Evolutionary conservation across 2,888 invertebrate species (phyloP).

Genomic region (Pterostichus madidus): DNA sequence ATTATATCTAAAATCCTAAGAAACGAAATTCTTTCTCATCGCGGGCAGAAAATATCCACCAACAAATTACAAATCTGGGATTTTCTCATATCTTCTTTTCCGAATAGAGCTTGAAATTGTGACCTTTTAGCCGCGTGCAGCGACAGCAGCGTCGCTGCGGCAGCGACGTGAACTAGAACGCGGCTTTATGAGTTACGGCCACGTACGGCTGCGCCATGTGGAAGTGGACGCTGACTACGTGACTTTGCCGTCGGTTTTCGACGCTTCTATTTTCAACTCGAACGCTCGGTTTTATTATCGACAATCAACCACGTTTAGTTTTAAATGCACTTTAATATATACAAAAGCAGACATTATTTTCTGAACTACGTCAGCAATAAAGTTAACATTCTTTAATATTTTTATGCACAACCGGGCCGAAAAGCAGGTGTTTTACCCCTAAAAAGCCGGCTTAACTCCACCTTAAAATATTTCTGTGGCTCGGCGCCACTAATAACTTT

Average conservation of each 20-base stretch:
- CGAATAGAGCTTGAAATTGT: constrained; percentile 24
- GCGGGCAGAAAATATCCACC: constrained; percentile 12
- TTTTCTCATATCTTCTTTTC: constrained; percentile 51
- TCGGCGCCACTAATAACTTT: too few species aligned
- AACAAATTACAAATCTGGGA: constrained; percentile 59
- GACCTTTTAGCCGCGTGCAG: constrained; percentile 35
- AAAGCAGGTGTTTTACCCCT: too few species aligned
- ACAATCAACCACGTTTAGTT: too few species aligned
- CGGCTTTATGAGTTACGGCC: constrained; percentile 1
- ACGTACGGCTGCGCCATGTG: constrained; percentile 27
- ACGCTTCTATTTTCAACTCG: not conserved
- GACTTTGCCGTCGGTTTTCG: not conserved
- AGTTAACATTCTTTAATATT: too few species aligned
- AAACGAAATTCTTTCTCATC: constrained; percentile 11
- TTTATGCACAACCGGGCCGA: too few species aligned
- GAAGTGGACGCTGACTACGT: constrained; percentile 18
- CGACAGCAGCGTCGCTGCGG: constrained; percentile 6
- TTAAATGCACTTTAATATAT: too few species aligned
- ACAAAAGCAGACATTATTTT: too few species aligned
- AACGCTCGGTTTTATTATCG: too few species aligned
- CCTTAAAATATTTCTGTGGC: too few species aligned
- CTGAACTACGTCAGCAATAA: too few species aligned
- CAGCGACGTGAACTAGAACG: constrained; percentile 24
- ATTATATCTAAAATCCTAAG: constrained; percentile 34
- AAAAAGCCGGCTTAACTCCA: too few species aligned